phyloP scores from a whole-genome alignment of 2,888 invertebrate species.

The Ormyrus nitidulus region DNA sequence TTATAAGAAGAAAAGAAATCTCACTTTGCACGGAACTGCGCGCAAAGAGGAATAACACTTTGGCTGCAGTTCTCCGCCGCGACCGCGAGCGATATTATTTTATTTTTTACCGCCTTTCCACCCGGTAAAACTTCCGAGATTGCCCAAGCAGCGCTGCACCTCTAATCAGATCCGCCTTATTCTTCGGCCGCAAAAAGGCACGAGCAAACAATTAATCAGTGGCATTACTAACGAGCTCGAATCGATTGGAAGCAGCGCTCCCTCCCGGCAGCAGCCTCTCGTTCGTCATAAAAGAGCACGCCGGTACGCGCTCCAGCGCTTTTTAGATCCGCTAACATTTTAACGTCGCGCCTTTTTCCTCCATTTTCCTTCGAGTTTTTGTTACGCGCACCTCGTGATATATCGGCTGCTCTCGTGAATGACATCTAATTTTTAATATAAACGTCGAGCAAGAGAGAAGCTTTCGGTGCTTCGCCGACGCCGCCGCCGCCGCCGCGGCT shows the following conservation, averaged over 20 bases:
- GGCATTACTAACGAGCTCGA: conserved; percentile 45
- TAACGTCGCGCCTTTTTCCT: not conserved
- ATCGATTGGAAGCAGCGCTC: conserved; percentile 35
- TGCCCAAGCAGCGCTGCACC: not conserved
- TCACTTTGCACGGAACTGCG: not conserved
- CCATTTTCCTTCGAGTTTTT: no score
- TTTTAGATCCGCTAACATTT: conserved; percentile 20
- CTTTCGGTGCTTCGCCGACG: no score
- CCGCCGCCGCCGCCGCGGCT: no score
- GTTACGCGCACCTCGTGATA: no score
- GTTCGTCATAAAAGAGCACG: conserved; percentile 7
- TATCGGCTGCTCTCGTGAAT: not conserved
- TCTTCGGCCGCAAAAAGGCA: not conserved
- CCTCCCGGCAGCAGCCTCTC: not conserved
- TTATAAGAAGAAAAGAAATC: conserved; percentile 45
- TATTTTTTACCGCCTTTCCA: not conserved
- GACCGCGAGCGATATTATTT: conserved; percentile 9
- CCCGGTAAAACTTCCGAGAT: not conserved
- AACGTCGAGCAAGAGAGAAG: not conserved
- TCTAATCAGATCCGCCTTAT: conserved; percentile 22
- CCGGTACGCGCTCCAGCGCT: conserved; percentile 1
- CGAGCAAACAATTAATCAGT: conserved; percentile 41
- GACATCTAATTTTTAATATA: conserved; percentile 22
- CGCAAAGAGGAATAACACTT: conserved; percentile 40
- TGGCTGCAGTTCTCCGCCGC: conserved; percentile 14